Base-by-base conservation (phyloP, 2,888 invertebrate genomes). In the Chrysolina americana region DNA sequence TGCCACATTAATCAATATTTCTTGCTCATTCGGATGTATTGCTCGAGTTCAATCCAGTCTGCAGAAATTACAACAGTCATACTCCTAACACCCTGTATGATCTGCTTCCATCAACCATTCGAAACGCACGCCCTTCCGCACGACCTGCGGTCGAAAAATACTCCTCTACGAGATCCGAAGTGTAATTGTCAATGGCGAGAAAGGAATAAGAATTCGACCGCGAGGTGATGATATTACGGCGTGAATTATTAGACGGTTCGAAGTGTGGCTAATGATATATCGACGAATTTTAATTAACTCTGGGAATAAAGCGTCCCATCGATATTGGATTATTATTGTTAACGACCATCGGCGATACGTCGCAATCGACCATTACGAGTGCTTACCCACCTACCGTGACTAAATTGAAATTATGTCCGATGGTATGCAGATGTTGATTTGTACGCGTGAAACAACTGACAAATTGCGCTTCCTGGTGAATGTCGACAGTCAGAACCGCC, bases 221-320 rank as follows among this genome's bases (percentile, higher is more conserved):
- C 83, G 81, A 83, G 84, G 82, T 83, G 83, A 83, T 82, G 84
- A 84, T 83, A 81, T 80, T 81, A 74, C 75, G 76, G 77, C 78
- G 82, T 84, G 83, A 83, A 79, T 82, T 83, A 83, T 83, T 79
- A 81, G 83, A 83, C 83, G 80, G 77, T 81, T 80, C 80, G 79
- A 82, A 82, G 82, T 82, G 82, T 80, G 82, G 59, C 59, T 59
- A 36, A 59, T 59, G 66, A 66, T 66, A 50, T 66, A 78, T 73
- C 70, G 76, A 72, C 78, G 64, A 68, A 65, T 77, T 78, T 77
- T 77, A 78, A 78, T 78, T 78, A 78, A 78, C 75, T 71, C 53
- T 11, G 21, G 53, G 19, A 53, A 53, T 53, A 53, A 53, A 50
- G 48, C 59, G 36, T 15, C 36, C 59, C 28, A 50, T 66, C 50